These are phyloP conservation scores for Hydrotaea diabolus DNA, from an alignment of 2,888 invertebrate species.

Conservation along the genomic window DNA sequence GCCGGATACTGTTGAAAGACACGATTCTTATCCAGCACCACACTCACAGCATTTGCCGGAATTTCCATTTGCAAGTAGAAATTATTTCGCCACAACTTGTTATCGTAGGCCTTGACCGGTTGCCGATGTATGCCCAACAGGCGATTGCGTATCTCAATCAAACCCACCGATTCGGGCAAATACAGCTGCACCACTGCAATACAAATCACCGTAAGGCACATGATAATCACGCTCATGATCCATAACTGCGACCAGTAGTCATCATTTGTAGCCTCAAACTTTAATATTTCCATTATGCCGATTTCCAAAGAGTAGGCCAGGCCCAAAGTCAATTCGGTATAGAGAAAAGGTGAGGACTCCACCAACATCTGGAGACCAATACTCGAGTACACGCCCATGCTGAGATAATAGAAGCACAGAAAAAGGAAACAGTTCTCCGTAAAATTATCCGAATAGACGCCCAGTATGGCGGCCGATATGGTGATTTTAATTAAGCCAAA, in stretches of 20 bases:
- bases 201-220: constrained; percentile 69
- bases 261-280: constrained; percentile 70
- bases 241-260: constrained; percentile 70
- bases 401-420: constrained; percentile 73
- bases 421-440: constrained; percentile 74
- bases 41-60: constrained; percentile 70
- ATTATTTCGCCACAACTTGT: constrained; percentile 74
- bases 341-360: constrained; percentile 75
- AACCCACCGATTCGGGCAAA: constrained; percentile 72
- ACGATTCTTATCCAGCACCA: constrained; percentile 72
- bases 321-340: constrained; percentile 72
- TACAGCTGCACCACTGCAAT: constrained; percentile 71
- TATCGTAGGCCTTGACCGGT: constrained; percentile 70
- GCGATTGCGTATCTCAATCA: constrained; percentile 75
- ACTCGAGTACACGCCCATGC: constrained; percentile 74
- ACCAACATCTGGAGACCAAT: constrained; percentile 74
- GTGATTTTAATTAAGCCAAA: constrained; percentile 76
- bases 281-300: constrained; percentile 70
- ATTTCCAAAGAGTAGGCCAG: constrained; percentile 71
- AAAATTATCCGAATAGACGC: constrained; percentile 73
- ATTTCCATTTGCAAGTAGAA: constrained; percentile 74
- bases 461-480: constrained; percentile 72
- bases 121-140: constrained; percentile 72
- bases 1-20: constrained; percentile 75
- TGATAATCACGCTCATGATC: constrained; percentile 67